phyloP scores from a whole-genome alignment of 1,140 invertebrate genomes.

The Pseudomyrmex concolor region DNA sequence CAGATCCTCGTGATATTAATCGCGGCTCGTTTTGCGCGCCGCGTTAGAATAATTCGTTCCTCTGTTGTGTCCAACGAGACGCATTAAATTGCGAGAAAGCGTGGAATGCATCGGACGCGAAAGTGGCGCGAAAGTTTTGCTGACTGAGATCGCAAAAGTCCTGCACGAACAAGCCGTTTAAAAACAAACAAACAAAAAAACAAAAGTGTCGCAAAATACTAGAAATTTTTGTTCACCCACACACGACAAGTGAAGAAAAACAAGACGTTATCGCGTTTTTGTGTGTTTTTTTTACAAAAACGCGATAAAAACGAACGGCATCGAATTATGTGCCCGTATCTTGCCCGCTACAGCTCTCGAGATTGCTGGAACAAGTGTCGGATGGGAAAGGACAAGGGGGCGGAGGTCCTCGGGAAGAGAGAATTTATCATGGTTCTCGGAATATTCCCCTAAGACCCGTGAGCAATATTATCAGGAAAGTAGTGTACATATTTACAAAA shows the following conservation, averaged over 20 bases:
- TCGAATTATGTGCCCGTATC: conserved; percentile 19
- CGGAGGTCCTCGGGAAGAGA: too few species aligned
- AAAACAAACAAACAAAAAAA: not conserved
- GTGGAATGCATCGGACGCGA: not conserved
- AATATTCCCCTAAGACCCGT: not conserved
- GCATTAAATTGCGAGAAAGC: conserved; percentile 20
- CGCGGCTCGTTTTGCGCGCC: not conserved
- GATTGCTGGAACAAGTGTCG: conserved; percentile 4
- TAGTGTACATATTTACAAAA: not conserved
- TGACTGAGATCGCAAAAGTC: not conserved
- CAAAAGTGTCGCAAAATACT: too few species aligned
- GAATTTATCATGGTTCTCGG: not conserved
- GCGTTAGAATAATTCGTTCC: not conserved
- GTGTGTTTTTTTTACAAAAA: conserved; percentile 39
- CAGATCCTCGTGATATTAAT: conserved; percentile 19
- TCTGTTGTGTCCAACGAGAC: conserved; percentile 6
- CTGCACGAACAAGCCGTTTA: not conserved
- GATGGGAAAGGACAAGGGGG: not conserved
- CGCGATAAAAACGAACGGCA: not conserved
- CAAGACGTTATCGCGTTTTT: too few species aligned
- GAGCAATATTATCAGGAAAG: not conserved
- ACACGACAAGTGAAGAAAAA: not conserved
- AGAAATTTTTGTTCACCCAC: not conserved
- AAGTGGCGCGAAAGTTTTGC: not conserved
- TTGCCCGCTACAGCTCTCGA: not conserved